Evolutionary conservation across 2,113 vertebrate genomes (phyloP), one percentile per base, ranked within the genome.

Genomic region (Oxyruncus cristatus): DNA sequence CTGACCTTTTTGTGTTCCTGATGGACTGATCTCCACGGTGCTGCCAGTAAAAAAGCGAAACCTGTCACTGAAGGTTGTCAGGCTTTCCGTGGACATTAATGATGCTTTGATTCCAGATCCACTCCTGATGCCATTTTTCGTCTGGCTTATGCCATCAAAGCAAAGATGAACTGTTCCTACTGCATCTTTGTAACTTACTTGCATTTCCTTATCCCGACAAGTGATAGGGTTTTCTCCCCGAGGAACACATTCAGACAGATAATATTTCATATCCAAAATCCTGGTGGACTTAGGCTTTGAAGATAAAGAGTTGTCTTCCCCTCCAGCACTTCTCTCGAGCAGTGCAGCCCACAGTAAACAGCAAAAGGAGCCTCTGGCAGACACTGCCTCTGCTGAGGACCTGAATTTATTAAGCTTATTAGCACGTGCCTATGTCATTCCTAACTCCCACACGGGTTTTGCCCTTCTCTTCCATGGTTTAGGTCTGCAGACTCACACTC

Each of bases 1-100:
- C 92, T 53, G 46, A 91, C 68, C 81, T 63, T 46, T 71, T 27
- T 3, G 50, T 44, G 12, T 23, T 88, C 35, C 70, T 67, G 42
- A 24, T 11, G 2, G 15, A 27, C 2, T 44, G 21, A 59, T 35
- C 35, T 75, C 55, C 14, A 0, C 24, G 30, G 41, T 2, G 4
- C 26, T 0, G 2, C 12, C 1, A 0, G 18, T 59, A 47, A 70
- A 22, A 9, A 6, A 0, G 47, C n/a, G 80, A 97, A 95, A 95
- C 87, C 85, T 52, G 93, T 35, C 2, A 8, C 91, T 85, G 97
- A 92, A 94, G 44, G 88, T 19, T 92, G 90, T 26, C 81, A 93
- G 33, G 42, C 8, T 63, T 77, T 71, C 66, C 2, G 2, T 6
- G 46, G 42, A 35, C 63, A 79, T 33, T 32, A 63, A 10, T 4